A percentile compares a stretch with the other conserved stretches of the same genome.
These are phyloP conservation scores for Pteropus rufus DNA, from an alignment of 2,797 vertebrate genomes.

Conservation along the genomic window DNA sequence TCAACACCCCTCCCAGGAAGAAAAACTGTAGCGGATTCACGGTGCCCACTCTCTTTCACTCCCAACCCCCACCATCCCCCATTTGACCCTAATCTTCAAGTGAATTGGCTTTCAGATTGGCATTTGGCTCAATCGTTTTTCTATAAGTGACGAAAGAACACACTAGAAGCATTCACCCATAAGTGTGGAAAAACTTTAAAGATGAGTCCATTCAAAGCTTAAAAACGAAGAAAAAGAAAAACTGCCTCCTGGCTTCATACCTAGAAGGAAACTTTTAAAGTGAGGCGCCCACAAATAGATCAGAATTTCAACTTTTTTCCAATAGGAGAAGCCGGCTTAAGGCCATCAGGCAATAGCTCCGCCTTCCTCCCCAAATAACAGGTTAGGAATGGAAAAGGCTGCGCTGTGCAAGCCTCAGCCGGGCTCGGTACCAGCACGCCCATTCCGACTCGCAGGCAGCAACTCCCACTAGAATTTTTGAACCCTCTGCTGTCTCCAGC, in stretches of 20 bases:
- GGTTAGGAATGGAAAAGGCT: not conserved
- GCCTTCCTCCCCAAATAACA: constrained; percentile 20
- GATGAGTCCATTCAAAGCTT: not conserved
- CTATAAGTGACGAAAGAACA: not conserved
- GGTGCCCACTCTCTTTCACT: not conserved
- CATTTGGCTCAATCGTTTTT: not conserved
- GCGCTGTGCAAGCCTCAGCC: not conserved
- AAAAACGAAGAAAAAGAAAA: not conserved
- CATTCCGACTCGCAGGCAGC: not conserved
- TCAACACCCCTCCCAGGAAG: not conserved
- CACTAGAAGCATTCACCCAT: not conserved
- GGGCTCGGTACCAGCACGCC: not conserved
- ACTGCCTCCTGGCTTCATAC: not conserved
- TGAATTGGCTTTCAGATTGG: not conserved
- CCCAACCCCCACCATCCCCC: not conserved
- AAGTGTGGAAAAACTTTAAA: not conserved
- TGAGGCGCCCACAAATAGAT: not conserved
- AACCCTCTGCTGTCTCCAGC: not conserved
- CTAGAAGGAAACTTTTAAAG: not conserved
- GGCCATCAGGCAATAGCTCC: not conserved
- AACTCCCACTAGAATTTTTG: not conserved
- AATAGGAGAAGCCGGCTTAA: not conserved
- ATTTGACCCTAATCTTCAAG: not conserved
- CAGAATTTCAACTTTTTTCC: constrained; percentile 46
- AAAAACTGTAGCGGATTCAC: not conserved